Conservation (phyloP, 2,797 vertebrate species). For the Etheostoma perlongum region DNA sequence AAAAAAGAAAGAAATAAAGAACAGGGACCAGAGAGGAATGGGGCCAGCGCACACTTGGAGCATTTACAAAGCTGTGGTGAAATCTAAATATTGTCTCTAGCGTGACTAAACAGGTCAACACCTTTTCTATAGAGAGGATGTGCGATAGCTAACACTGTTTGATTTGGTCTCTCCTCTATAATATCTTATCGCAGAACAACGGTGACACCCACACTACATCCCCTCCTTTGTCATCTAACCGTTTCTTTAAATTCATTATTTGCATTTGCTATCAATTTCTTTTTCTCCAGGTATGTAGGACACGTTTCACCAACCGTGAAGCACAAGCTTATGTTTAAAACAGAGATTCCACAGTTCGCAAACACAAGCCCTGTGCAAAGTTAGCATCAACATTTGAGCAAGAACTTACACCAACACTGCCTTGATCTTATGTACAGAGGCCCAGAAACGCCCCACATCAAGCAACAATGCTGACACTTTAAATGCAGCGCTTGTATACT, state of each 20-base stretch:
- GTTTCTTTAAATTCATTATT: slow-evolving; percentile 65
- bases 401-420: slow-evolving; percentile 56
- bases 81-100: slow-evolving; percentile 84
- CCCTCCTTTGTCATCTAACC: slow-evolving; percentile 58
- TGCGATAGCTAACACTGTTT: slow-evolving; percentile 70
- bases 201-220: slow-evolving; percentile 68
- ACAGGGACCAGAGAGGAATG: slow-evolving; percentile 45
- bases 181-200: slow-evolving; percentile 72
- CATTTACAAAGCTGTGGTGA: slow-evolving; percentile 71
- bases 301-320: slow-evolving; percentile 45
- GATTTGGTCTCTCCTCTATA: slow-evolving; percentile 73
- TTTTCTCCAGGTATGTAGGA: slow-evolving; percentile 24
- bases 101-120: slow-evolving; percentile 79
- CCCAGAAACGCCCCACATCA: slow-evolving; percentile 49
- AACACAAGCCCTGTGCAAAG: slow-evolving; percentile 50
- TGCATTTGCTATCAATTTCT: slow-evolving; percentile 53
- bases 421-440: slow-evolving; percentile 54
- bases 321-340: slow-evolving; percentile 62
- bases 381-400: slow-evolving; percentile 77
- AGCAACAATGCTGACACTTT: slow-evolving; percentile 48
- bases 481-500: slow-evolving; percentile 22
- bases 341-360: slow-evolving; percentile 54
- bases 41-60: slow-evolving; percentile 45
- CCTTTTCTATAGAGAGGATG: slow-evolving; percentile 64
- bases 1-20: slow-evolving; percentile 28